A percentile compares a stretch with the other conserved stretches of the same genome.
Evolutionary conservation across 2,888 invertebrate genomes (phyloP).

Genomic region (Dynastes hyllus): DNA sequence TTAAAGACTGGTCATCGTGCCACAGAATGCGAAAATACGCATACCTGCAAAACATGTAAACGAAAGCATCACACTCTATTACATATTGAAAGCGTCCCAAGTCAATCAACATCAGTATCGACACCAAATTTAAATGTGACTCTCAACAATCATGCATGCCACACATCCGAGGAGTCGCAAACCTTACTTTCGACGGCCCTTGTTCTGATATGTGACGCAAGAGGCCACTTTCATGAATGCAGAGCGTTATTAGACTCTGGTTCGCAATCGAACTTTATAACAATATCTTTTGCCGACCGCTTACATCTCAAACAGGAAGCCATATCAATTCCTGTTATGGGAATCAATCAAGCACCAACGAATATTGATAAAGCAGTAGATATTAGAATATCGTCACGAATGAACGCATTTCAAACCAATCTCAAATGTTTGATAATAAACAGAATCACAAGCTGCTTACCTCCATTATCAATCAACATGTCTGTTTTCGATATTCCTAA

Average conservation of each 20-base stretch:
- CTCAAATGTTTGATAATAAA: constrained; percentile 8
- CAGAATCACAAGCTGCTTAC: constrained; percentile 3
- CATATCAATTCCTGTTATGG: background rate
- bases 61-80: constrained; percentile 22
- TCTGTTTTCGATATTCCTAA: constrained; percentile 20
- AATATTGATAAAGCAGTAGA: background rate
- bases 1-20: constrained; percentile 53
- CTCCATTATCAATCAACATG: background rate
- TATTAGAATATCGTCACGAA: background rate
- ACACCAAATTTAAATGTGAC: background rate
- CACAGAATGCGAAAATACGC: constrained; percentile 51
- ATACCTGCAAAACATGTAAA: constrained; percentile 55
- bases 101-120: background rate
- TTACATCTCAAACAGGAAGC: background rate
- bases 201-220: background rate
- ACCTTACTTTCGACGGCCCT: background rate
- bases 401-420: constrained; percentile 12
- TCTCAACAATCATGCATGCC: background rate
- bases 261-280: constrained; percentile 11
- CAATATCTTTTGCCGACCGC: background rate
- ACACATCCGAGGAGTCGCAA: too few species aligned
- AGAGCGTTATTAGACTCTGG: background rate
- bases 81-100: constrained; percentile 40
- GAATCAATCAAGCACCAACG: background rate
- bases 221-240: background rate